Conservation (phyloP, 2,797 vertebrate genomes). For the Bovichtus variegatus region DNA sequence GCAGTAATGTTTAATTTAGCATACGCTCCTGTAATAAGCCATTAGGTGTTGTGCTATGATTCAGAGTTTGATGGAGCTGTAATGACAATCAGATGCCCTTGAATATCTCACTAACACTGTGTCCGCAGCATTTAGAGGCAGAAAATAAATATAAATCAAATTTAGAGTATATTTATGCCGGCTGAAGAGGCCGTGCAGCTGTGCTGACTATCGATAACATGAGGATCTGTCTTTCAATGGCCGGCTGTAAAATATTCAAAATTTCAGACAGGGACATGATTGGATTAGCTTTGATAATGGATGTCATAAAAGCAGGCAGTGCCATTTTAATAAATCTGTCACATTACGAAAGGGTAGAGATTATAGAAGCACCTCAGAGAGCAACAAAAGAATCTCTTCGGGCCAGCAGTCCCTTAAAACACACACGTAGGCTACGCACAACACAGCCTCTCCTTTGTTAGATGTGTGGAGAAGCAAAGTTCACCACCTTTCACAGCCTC, state of each 20-base stretch:
- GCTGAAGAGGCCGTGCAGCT: conserved; percentile 12
- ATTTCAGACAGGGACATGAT: conserved; percentile 71
- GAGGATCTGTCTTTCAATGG: conserved; percentile 37
- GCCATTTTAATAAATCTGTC: conserved; percentile 79
- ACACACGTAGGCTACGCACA: background rate
- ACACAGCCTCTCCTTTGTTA: background rate
- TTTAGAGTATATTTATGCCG: conserved; percentile 30
- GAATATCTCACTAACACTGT: conserved; percentile 56
- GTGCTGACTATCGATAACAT: conserved; percentile 36
- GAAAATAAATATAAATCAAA: conserved; percentile 69
- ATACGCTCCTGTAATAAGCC: conserved; percentile 80
- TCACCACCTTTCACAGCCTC: conserved; percentile 35
- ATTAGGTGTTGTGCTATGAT: conserved; percentile 81
- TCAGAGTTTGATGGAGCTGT: conserved; percentile 72
- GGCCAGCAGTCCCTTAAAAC: background rate
- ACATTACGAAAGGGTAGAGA: conserved; percentile 64
- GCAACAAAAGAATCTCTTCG: conserved; percentile 45
- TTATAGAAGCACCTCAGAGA: conserved; percentile 59
- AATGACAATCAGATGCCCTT: conserved; percentile 78
- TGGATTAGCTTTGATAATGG: conserved; percentile 79
- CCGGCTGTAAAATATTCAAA: conserved; percentile 69
- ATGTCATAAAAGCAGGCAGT: conserved; percentile 74
- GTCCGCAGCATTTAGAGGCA: conserved; percentile 50
- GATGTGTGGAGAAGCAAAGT: conserved; percentile 32
- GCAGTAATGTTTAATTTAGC: conserved; percentile 85